Base-by-base conservation (phyloP, 2,113 vertebrate species). In the Myocastor coypus region DNA sequence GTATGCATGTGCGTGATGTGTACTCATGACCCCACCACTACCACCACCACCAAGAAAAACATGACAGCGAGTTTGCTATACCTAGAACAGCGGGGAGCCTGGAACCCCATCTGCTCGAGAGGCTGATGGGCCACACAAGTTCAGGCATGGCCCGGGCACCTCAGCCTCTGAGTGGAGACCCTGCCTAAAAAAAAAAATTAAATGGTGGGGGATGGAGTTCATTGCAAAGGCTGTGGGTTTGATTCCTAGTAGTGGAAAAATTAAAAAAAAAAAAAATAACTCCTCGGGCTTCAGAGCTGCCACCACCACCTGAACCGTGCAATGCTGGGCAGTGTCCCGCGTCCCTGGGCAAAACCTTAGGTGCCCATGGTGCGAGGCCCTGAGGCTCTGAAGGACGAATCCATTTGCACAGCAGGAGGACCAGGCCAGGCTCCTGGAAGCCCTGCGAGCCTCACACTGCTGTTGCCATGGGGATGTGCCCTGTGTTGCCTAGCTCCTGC, bases 381-480 rank as follows among this genome's bases (percentile, higher is more conserved):
- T n/a, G 77, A 28, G 2, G 24, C 55, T 64, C 57, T 34, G 37
- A 42, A 94, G 50, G 34, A 24, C 37, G 78, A 30, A 40, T 89
- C 55, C 81, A 42, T 17, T 46, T 77, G 14, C 24, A 57, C 30
- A 28, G 28, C 46, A 2, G 30, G 77, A 46, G 42, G 30, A 7
- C 61, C 5, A 9, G 61, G 61, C 83, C 77, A 34, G 77, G 46
- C 63, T 64, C 63, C 61, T 40, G 42, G 40, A 63, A 50, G 83
- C 83, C 40, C 61, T 9, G 93, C 59, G 34, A 83, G 28, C 26
- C 26, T n/a, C 42, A 5, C 20, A 20, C n/a, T 64, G 68, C 86
- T 46, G 87, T 90, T 90, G 87, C 81, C 81, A 94, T 90, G 93
- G 87, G 69, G 50, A 94, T 1, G 11, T 22, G 80, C 59, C 87